Base-by-base conservation (phyloP, 1,140 invertebrate genomes). In the Drosophila azteca region DNA sequence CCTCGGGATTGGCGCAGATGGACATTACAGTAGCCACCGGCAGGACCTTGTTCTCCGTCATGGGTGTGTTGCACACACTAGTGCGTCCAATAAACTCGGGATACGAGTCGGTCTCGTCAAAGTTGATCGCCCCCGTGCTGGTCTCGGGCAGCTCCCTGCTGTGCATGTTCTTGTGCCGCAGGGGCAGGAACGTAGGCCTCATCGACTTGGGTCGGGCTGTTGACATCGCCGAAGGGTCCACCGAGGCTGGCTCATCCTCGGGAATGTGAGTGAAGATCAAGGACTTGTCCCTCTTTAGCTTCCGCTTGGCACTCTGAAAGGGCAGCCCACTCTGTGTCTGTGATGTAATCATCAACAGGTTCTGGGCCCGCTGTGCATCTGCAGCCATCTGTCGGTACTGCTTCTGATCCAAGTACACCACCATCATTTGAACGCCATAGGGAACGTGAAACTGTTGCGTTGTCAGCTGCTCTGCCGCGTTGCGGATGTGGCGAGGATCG, bases 401-500 rank as follows among this genome's bases (percentile, higher is more conserved):
- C 50, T 93, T 93, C 45, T 93, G 93, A 6, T 94, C 93, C 43
- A 97, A 92, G 80, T 96, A 97, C 4, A 97, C 95, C n/a, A 94
- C 93, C 15, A 97, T 90, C 50, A 97, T 92, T 90, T 97, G 96
- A 6, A 96, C 95, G 17, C 96, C 96, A 15, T 95, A 90, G 1
- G 96, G 96, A 49, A 96, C 91, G 61, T 96, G 94, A 77, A 95
- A 96, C 65, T 94, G 92, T 9, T 92, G 76, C 2, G 94, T 94
- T n/a, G 66, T 55, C 46, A 96, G 91, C 51, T 90, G 93, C 83
- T 96, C 95, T 3, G 95, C 96, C 1, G 96, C 95, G 13, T 95
- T 94, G 92, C 96, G 96, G 83, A 97, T 95, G 78, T 95, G 93
- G 78, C 95, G 96, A 4, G 96, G 96, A 93, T 97, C 96, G 35